Base-by-base conservation (phyloP, 2,113 vertebrate species). In the Psilopsiagon aymara region DNA sequence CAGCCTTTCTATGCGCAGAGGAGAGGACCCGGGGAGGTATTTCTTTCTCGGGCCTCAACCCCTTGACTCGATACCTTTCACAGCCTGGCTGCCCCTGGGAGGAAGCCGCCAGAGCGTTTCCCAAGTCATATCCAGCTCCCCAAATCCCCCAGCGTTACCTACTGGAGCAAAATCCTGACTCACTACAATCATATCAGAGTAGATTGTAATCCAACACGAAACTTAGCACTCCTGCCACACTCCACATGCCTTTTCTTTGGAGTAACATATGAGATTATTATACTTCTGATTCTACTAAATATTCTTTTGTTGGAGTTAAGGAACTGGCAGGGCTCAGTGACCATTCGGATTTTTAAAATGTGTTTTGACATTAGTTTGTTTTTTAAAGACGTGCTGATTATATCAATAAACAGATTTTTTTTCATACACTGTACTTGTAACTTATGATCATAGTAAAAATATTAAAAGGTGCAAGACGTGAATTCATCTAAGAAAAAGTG, bases 321-420 rank as follows among this genome's bases (percentile, higher is more conserved):
- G 68, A 92, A 86, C 80, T 90, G 96, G 92, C 90, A 95, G 93
- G 92, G 87, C 79, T 95, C 83, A 94, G 79, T 52, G 82, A 95
- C 82, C 62, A 75, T 94, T 81, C 33, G 69, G 90, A 92, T 95
- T 96, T 97, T 96, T 94, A 88, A 94, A 94, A 89, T 68, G 88
- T 95, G 93, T 96, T 97, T 96, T 91, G 94, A 86, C 92, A 78
- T 93, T 95, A 94, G 88, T 94, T 96, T 68, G 87, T 91, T 95
- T 96, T 97, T 94, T 90, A 71, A 95, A 94, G 82, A 96, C 39
- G 79, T 94, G 79, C 81, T 91, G 95, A 96, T 92, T 96, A 95
- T 96, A 97, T 97, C 94, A 97, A 97, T 97, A 97, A 97, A 97
- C 92, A 77, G 91, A 93, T 95, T 96, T 97, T 96, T 96, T 96